Conservation (phyloP, 2,113 vertebrate genomes). For the Oncorhynchus mykiss region DNA sequence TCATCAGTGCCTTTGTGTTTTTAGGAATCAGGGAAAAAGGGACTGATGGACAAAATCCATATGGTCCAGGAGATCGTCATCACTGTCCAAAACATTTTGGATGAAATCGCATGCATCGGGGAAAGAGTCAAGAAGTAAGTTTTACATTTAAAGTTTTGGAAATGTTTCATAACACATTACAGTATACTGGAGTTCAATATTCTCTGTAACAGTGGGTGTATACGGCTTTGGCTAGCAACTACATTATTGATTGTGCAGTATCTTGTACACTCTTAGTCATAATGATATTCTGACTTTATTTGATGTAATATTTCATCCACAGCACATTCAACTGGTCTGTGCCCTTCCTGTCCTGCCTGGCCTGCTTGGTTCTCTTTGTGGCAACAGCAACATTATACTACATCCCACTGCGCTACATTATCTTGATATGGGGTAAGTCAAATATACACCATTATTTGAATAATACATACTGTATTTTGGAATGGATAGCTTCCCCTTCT, state of each 20-base stretch:
- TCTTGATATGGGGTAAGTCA: slow-evolving; percentile 94
- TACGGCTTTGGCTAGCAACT: not conserved
- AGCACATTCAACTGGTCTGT: slow-evolving; percentile 97
- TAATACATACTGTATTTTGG: slow-evolving; percentile 27
- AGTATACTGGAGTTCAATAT: not conserved
- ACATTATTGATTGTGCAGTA: not conserved
- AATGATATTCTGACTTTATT: not conserved
- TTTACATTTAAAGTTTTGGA: not conserved
- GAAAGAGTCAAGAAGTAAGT: slow-evolving; percentile 97
- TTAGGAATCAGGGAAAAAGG: slow-evolving; percentile 90
- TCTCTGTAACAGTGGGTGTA: not conserved
- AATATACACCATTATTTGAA: not conserved
- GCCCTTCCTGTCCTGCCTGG: slow-evolving; percentile 86
- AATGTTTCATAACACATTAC: not conserved
- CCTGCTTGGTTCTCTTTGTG: slow-evolving; percentile 79
- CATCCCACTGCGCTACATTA: slow-evolving; percentile 87
- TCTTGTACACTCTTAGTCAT: not conserved
- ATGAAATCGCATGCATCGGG: slow-evolving; percentile 87
- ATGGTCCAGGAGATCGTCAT: slow-evolving; percentile 97
- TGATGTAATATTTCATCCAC: slow-evolving; percentile 26
- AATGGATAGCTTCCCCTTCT: not conserved
- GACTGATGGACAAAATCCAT: slow-evolving; percentile 92
- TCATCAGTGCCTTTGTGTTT: slow-evolving; percentile 61
- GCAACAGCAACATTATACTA: slow-evolving; percentile 79
- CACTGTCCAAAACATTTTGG: slow-evolving; percentile 86